Conservation (phyloP, 2,888 invertebrate species). For the Bimastos eiseni region DNA sequence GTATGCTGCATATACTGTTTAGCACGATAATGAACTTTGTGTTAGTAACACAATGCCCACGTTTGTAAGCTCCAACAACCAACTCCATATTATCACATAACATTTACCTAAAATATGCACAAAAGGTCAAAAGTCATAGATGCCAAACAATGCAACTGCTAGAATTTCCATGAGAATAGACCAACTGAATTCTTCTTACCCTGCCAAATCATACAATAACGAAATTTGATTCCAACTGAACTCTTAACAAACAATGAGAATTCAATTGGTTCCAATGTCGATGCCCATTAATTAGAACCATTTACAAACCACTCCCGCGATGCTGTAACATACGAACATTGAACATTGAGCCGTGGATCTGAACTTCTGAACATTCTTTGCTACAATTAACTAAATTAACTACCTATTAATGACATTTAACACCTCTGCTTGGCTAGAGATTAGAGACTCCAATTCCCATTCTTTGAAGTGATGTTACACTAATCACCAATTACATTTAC, state of each 20-base stretch:
- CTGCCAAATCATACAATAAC: background rate
- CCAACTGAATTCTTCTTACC: background rate
- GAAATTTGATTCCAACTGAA: background rate
- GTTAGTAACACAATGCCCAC: background rate
- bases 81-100: background rate
- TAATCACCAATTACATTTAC: too few relatives aligned
- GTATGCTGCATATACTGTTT: too few relatives aligned
- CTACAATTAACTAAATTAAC: background rate
- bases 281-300: background rate
- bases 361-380: background rate
- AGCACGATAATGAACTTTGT: too few relatives aligned
- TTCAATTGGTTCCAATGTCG: background rate
- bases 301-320: background rate
- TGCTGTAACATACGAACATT: background rate
- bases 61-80: background rate
- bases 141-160: too few relatives aligned
- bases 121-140: too few relatives aligned
- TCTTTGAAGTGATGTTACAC: too few relatives aligned
- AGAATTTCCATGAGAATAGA: background rate
- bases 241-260: background rate
- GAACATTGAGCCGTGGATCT: background rate
- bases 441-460: too few relatives aligned
- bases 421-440: too few relatives aligned
- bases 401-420: too few relatives aligned
- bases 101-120: background rate